phyloP scores from a whole-genome alignment of 2,113 vertebrate species.

The Thamnaconus septentrionalis region DNA sequence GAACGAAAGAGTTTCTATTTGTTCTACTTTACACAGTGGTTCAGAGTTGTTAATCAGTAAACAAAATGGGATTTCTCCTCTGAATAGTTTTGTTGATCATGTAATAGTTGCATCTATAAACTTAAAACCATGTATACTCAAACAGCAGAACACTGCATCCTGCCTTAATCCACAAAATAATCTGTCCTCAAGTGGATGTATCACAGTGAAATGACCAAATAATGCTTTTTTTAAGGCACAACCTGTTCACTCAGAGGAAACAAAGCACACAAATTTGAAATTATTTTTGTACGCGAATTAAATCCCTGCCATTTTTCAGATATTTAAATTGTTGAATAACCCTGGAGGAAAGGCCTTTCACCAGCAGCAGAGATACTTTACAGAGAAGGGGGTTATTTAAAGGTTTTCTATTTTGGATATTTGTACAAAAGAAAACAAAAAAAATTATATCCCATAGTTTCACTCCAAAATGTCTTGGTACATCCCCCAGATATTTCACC shows the following conservation, averaged over 20 bases:
- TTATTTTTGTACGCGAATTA: slow-evolving; percentile 65
- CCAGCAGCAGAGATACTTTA: slow-evolving; percentile 54
- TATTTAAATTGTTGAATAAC: slow-evolving; percentile 13
- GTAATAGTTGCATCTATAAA: neutral
- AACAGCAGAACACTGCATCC: slow-evolving; percentile 41
- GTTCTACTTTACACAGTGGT: no score
- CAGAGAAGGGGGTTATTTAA: slow-evolving; percentile 19
- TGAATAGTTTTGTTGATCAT: no score
- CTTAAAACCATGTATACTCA: neutral
- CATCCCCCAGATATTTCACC: neutral
- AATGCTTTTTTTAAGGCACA: slow-evolving; percentile 29
- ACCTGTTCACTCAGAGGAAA: slow-evolving; percentile 49
- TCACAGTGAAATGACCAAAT: slow-evolving; percentile 52
- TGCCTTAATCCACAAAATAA: slow-evolving; percentile 68
- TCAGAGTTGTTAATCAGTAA: no score
- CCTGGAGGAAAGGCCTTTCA: slow-evolving; percentile 42
- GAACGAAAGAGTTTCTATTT: no score
- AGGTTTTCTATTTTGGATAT: slow-evolving; percentile 30
- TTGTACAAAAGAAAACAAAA: slow-evolving; percentile 8
- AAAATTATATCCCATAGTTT: slow-evolving; percentile 5
- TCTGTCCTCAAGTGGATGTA: slow-evolving; percentile 36
- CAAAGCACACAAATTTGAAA: slow-evolving; percentile 46
- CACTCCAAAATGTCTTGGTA: slow-evolving; percentile 1
- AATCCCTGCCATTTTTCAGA: slow-evolving; percentile 27
- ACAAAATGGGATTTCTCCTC: no score